Conservation (phyloP, 2,113 vertebrate species). For the Chionomys nivalis region DNA sequence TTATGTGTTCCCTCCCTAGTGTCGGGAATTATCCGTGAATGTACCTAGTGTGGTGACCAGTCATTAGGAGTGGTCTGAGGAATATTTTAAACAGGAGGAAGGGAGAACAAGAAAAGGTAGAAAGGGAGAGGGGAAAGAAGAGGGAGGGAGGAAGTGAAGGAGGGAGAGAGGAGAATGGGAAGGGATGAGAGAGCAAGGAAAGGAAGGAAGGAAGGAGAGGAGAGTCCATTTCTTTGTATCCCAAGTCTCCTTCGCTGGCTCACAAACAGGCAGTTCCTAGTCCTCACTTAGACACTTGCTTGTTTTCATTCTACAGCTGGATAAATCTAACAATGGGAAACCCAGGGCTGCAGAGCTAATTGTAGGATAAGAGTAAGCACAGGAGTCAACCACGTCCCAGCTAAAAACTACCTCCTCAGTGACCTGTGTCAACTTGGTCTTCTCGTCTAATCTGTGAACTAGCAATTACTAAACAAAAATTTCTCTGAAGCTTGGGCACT, state of each 20-base stretch:
- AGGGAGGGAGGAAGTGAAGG: fast-evolving
- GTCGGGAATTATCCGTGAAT: background rate
- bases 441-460: background rate
- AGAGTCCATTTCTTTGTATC: too few relatives aligned
- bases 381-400: background rate
- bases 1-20: background rate
- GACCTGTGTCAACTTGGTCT: background rate
- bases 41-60: background rate
- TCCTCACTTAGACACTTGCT: background rate
- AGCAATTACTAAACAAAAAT: background rate
- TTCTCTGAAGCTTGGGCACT: background rate
- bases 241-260: too few relatives aligned
- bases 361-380: background rate
- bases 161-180: too few relatives aligned
- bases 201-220: background rate
- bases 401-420: background rate
- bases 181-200: too few relatives aligned
- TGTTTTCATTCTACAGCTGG: background rate
- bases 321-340: background rate
- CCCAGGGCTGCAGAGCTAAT: background rate
- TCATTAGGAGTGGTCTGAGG: background rate
- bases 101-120: too few relatives aligned
- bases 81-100: background rate
- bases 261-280: background rate
- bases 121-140: background rate